These are phyloP conservation scores for Alethe castanea DNA, from an alignment of 2,113 vertebrate genomes.

Conservation along the genomic window DNA sequence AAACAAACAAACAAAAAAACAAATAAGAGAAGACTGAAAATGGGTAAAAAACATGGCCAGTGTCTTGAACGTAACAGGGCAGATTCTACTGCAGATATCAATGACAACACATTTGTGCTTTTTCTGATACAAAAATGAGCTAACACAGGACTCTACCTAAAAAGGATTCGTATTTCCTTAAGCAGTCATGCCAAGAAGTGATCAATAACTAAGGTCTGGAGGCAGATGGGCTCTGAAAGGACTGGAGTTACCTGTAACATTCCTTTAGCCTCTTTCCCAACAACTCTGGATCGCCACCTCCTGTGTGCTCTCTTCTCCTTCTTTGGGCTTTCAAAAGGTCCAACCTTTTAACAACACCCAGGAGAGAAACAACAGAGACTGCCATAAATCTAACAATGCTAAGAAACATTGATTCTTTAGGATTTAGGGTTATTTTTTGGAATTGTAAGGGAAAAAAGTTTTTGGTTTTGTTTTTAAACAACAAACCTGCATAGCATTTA, in stretches of 20 bases:
- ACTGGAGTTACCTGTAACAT: conserved; percentile 85
- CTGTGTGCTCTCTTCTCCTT: conserved; percentile 91
- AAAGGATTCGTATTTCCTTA: not conserved
- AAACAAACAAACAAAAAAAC: not conserved
- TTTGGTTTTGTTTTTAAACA: not conserved
- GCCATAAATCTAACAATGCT: not conserved
- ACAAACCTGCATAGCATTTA: conserved; percentile 93
- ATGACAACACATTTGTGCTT: not conserved
- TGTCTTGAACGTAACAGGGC: not conserved
- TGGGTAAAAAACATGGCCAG: not conserved
- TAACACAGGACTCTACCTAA: not conserved
- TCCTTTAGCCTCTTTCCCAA: conserved; percentile 92
- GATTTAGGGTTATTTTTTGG: not conserved
- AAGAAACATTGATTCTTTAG: not conserved
- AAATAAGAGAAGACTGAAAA: not conserved
- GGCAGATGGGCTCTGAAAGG: not conserved
- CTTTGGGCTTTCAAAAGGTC: conserved; percentile 92
- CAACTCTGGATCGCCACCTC: conserved; percentile 89
- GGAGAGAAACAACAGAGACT: conserved; percentile 14
- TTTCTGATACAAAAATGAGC: not conserved
- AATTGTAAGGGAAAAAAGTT: not conserved
- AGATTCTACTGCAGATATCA: not conserved
- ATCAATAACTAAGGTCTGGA: not conserved
- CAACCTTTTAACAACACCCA: conserved; percentile 76
- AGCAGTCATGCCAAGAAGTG: not conserved